phyloP scores from a whole-genome alignment of 2,113 vertebrate genomes.

The Podilymbus podiceps region DNA sequence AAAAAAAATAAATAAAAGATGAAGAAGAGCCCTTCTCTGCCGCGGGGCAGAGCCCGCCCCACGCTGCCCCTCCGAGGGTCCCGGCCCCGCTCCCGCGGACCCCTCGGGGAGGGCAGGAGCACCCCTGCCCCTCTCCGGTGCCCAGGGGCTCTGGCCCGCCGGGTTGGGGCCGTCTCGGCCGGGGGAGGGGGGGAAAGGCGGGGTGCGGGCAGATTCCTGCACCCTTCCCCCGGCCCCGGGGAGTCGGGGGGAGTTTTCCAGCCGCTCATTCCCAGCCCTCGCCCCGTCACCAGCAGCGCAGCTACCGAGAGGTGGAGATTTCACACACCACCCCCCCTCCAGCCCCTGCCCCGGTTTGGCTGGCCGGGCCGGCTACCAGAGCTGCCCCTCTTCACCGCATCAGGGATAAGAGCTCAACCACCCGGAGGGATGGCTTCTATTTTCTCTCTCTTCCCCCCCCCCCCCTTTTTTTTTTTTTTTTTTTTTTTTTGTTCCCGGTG shows the following conservation, averaged over 20 bases:
- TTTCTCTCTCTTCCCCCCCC: background rate
- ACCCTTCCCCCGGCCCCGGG: background rate
- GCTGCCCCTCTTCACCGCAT: background rate
- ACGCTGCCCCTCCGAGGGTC: background rate
- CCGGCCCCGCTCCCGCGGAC: too few relatives aligned
- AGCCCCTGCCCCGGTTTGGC: background rate
- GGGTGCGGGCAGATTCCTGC: background rate
- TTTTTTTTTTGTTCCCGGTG: too few relatives aligned
- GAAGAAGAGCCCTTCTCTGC: background rate
- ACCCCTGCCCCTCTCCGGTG: background rate
- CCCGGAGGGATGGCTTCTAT: background rate
- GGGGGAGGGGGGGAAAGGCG: background rate
- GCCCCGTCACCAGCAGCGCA: background rate
- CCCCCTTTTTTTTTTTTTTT: background rate
- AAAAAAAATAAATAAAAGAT: too few relatives aligned
- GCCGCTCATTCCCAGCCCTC: background rate
- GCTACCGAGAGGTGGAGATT: background rate
- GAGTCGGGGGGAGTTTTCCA: background rate
- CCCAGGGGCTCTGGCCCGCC: background rate
- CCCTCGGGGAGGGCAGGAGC: background rate
- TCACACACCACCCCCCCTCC: too few relatives aligned
- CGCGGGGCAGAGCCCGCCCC: background rate
- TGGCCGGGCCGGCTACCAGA: background rate
- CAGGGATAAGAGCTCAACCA: background rate
- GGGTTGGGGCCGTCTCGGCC: background rate